Evolutionary conservation across 2,888 invertebrate genomes (phyloP), one percentile per base, ranked within the genome.

Genomic region (Drosophila diplacantha): DNA sequence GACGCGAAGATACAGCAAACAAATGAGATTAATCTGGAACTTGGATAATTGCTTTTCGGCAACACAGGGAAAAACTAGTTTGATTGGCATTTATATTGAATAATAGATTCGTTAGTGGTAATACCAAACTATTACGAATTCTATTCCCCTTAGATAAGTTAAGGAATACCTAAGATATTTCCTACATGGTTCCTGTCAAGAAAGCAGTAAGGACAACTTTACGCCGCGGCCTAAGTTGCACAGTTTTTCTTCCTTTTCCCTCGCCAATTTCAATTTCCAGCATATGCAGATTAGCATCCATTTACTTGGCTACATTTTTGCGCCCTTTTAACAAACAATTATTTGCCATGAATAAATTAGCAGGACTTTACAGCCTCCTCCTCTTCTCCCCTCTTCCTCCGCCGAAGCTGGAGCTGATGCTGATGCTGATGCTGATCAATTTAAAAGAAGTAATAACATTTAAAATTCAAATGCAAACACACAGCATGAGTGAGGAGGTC

Each of bases 281-380:
- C 61, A 62, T 62, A 62, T 62, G 61, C 61, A 64, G 61, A 64
- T 64, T 60, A 59, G 56, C 47, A 49, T 49, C 62, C 46, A 49
- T 62, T 61, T 59, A 38, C 64, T 38, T 39, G 52, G 38, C 32
- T 57, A 54, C 60, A 57, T 47, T 70, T 47, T 70, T 49, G 53
- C 51, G 62, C 51, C 66, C 56, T 62, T 66, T 74, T 77, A 74
- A 52, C 72, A 76, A 79, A 81, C 77, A 78, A 78, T 78, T 78
- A 83, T 83, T 81, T 50, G 81, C 70, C 70, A 78, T 75, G 81
- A 83, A 78, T 78, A 78, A 78, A 78, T 78, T 81, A 83, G 75
- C 65, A 70, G 57, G 38, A 59, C 69, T 52, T 41, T 47, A n/a
- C 35, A 41, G 38, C 20, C 38, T 44, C 8, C 34, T 31, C 11